These are phyloP conservation scores for Melanostoma mellinum DNA, from an alignment of 2,888 invertebrate species.

Conservation along the genomic window DNA sequence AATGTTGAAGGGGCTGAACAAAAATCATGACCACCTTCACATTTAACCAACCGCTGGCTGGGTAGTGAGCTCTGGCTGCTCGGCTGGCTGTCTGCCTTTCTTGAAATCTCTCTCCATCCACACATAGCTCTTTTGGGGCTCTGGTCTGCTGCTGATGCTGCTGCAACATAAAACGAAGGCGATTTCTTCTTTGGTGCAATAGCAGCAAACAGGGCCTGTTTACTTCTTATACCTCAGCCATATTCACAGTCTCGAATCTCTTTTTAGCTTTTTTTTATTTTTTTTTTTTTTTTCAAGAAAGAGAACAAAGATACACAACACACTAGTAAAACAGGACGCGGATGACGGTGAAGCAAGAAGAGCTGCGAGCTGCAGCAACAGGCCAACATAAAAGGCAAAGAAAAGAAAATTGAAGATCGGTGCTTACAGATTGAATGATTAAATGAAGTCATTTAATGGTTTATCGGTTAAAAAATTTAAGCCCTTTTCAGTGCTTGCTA, in stretches of 20 bases:
- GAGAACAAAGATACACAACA: conserved; percentile 34
- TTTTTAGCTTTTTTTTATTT: conserved; percentile 21
- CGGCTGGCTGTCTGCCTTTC: conserved; percentile 21
- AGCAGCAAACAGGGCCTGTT: conserved; percentile 1
- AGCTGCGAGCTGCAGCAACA: conserved; percentile 2
- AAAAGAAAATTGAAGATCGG: conserved; percentile 62
- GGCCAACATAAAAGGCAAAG: conserved; percentile 43
- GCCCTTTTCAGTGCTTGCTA: conserved; percentile 50
- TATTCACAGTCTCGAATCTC: conserved; percentile 48
- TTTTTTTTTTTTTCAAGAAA: conserved; percentile 8
- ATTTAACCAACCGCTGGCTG: conserved; percentile 35
- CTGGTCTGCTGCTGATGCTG: not conserved
- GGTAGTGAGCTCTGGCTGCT: not conserved
- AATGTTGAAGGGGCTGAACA: conserved; percentile 41
- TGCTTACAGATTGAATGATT: conserved; percentile 69
- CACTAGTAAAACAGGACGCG: conserved; percentile 25
- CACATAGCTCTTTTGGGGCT: conserved; percentile 3
- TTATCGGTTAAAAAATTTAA: conserved; percentile 66
- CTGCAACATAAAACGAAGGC: conserved; percentile 38
- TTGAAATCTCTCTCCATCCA: conserved; percentile 8
- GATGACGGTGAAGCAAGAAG: conserved; percentile 26
- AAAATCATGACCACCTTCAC: conserved; percentile 56
- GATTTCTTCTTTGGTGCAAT: conserved; percentile 38
- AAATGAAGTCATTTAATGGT: conserved; percentile 74
- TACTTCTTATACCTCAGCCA: conserved; percentile 12